A percentile compares a stretch with the other conserved stretches of the same genome.
Evolutionary conservation across 2,113 vertebrate genomes (phyloP).

Genomic region (Pluvianellus socialis): DNA sequence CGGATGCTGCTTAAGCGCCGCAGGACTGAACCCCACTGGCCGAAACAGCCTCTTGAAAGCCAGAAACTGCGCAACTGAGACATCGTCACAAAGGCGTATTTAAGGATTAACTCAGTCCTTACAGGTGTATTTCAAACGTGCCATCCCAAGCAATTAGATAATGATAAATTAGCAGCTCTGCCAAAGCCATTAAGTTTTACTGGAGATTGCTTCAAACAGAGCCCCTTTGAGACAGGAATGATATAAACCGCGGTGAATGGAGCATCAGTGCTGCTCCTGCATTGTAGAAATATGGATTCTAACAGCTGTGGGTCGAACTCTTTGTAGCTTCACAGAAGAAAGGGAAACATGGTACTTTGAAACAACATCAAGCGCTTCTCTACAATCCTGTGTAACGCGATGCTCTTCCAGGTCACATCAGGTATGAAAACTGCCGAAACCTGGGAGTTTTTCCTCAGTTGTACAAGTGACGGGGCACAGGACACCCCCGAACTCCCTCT

Average conservation of each 20-base stretch:
- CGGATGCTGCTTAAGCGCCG: fast-evolving
- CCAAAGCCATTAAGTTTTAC: background rate
- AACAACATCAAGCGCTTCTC: background rate
- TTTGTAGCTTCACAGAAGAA: background rate
- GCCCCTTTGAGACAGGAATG: background rate
- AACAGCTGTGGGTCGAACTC: background rate
- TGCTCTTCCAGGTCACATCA: background rate
- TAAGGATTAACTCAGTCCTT: background rate
- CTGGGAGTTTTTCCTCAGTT: background rate
- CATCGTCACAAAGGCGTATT: background rate
- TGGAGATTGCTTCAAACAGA: background rate
- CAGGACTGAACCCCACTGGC: background rate
- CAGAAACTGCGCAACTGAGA: background rate
- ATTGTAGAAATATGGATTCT: fast-evolving
- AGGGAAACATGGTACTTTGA: background rate
- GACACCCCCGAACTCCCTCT: background rate
- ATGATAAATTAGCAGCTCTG: background rate
- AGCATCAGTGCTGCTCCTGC: background rate
- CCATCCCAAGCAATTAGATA: background rate
- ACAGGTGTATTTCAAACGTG: background rate
- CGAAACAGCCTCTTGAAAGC: background rate
- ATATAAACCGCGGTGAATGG: fast-evolving
- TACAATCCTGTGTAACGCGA: fast-evolving
- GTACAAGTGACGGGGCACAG: background rate
- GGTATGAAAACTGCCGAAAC: background rate